These are phyloP conservation scores for Sisyra nigra DNA, from an alignment of 2,888 invertebrate species.

Conservation along the genomic window DNA sequence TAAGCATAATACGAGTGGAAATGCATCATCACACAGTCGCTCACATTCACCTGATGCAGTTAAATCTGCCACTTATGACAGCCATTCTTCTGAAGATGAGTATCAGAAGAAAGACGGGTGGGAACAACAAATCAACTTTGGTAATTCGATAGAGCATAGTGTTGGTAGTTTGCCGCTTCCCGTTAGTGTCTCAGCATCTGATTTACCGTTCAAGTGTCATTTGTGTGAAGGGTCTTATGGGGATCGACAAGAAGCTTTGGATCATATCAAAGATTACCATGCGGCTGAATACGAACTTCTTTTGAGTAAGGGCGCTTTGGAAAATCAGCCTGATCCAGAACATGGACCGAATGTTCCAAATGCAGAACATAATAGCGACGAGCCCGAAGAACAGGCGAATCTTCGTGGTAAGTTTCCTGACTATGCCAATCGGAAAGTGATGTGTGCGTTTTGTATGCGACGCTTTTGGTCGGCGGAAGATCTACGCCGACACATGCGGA, in stretches of 20 bases:
- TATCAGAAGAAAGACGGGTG: conserved; percentile 18
- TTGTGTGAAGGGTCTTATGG: conserved; percentile 77
- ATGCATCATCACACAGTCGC: conserved; percentile 21
- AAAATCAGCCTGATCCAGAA: conserved; percentile 30
- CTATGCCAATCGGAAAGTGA: conserved; percentile 74
- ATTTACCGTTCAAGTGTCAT: conserved; percentile 81
- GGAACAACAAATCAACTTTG: conserved; percentile 12
- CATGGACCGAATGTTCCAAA: conserved; percentile 14
- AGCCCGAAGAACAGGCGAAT: conserved; percentile 40
- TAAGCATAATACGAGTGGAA: conserved; percentile 41
- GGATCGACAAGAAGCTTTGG: conserved; percentile 62
- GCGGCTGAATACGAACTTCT: conserved; percentile 62
- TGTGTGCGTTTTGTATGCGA: conserved; percentile 84
- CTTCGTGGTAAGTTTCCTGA: conserved; percentile 69
- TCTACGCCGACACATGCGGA: conserved; percentile 81
- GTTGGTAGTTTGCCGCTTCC: conserved; percentile 12
- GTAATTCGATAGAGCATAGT: conserved; percentile 13
- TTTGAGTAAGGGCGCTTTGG: conserved; percentile 66
- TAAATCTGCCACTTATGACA: conserved; percentile 23
- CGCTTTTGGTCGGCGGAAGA: conserved; percentile 94
- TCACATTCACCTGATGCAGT: conserved; percentile 20
- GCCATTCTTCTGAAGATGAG: conserved; percentile 27
- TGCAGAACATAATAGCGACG: conserved; percentile 22
- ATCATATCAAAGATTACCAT: conserved; percentile 65
- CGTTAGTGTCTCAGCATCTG: conserved; percentile 30